Percentiles rank a stretch among this genome's conserved stretches.
phyloP scores from a whole-genome alignment of 2,113 vertebrate species.

The Ophiodon elongatus region DNA sequence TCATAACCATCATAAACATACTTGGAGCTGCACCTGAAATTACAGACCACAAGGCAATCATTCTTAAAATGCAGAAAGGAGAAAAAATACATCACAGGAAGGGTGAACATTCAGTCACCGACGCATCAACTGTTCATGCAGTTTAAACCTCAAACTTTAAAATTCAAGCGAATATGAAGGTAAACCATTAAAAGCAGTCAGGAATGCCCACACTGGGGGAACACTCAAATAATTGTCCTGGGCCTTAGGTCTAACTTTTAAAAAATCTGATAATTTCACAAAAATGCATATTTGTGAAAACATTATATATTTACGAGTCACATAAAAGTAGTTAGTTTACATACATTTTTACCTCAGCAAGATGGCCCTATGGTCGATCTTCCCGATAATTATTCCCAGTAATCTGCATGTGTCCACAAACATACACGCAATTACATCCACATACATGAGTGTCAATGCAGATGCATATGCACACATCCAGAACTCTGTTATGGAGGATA shows the following conservation, averaged over 20 bases:
- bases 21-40: not conserved
- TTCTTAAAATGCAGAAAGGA: conserved; percentile 4
- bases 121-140: conserved; percentile 16
- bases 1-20: not conserved
- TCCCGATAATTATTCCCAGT: too few species aligned
- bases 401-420: not conserved
- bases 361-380: too few species aligned
- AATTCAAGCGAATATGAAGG: not conserved
- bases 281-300: too few species aligned
- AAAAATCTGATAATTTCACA: not conserved
- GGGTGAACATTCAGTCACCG: not conserved
- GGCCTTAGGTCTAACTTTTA: not conserved
- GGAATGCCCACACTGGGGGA: not conserved
- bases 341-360: too few species aligned
- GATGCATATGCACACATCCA: not conserved
- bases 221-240: not conserved
- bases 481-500: not conserved
- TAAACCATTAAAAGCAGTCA: not conserved
- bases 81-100: not conserved
- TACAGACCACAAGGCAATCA: conserved; percentile 1
- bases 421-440: not conserved
- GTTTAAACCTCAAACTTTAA: conserved; percentile 43
- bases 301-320: too few species aligned
- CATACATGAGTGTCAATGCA: not conserved
- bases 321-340: too few species aligned